These are phyloP conservation scores for Toxotes lorentzi DNA, from an alignment of 2,797 vertebrate genomes.

Conservation along the genomic window DNA sequence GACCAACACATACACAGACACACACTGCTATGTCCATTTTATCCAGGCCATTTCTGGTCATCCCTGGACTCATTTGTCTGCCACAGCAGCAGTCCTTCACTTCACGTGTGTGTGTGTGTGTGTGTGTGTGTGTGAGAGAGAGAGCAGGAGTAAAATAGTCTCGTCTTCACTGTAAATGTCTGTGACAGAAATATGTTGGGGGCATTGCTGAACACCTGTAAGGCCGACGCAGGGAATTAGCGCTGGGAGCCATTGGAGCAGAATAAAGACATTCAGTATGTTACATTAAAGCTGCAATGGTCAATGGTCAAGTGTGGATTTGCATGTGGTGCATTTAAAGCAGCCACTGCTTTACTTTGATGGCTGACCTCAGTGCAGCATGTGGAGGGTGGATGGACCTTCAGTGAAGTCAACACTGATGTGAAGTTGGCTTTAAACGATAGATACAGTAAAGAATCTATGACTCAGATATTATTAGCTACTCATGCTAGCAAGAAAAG, in stretches of 20 bases:
- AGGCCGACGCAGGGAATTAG: background rate
- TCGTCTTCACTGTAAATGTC: background rate
- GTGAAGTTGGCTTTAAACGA: too few species aligned
- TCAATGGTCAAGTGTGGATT: background rate
- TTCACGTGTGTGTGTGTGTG: background rate
- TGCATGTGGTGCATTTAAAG: background rate
- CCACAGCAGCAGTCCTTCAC: constrained; percentile 8
- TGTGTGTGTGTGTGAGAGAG: background rate
- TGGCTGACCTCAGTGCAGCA: too few species aligned
- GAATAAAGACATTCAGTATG: background rate
- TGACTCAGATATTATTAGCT: too few species aligned
- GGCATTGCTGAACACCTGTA: constrained; percentile 4
- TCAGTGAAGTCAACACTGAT: too few species aligned
- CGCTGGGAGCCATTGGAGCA: constrained; percentile 8
- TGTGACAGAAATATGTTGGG: constrained; percentile 19
- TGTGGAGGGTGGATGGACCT: too few species aligned
- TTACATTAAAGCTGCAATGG: background rate
- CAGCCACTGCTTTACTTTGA: background rate
- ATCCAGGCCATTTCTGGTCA: background rate
- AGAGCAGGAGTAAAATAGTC: background rate
- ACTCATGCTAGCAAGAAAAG: too few species aligned
- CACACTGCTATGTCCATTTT: background rate
- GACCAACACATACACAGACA: constrained; percentile 20
- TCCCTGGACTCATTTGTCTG: background rate
- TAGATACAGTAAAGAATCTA: too few species aligned